Evolutionary conservation across 1,140 invertebrate species (phyloP).

Genomic region (Acromyrmex charruanus): DNA sequence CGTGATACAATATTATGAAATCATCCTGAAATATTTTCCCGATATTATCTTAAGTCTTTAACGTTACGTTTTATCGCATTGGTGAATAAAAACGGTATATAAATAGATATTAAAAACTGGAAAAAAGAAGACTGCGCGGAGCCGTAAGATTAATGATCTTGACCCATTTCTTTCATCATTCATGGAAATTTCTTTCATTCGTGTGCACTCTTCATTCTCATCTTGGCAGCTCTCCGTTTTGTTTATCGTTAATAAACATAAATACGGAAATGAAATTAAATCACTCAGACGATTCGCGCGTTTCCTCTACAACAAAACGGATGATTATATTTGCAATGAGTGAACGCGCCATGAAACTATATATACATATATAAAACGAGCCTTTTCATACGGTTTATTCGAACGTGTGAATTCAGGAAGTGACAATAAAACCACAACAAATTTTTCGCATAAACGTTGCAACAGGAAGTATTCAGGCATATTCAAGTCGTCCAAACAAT

Average conservation of each 20-base stretch:
- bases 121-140: background rate
- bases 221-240: background rate
- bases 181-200: background rate
- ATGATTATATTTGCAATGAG: background rate
- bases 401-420: constrained; percentile 40
- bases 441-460: constrained; percentile 18
- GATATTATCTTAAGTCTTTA: background rate
- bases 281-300: background rate
- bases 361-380: constrained; percentile 15
- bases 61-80: background rate
- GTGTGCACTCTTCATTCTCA: background rate
- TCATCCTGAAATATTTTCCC: background rate
- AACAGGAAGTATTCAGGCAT: constrained; percentile 50
- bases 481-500: constrained; percentile 29
- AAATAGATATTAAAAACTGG: background rate
- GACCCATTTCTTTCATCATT: background rate
- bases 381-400: background rate
- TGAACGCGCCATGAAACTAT: background rate
- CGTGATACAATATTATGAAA: background rate
- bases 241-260: background rate
- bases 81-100: too few species aligned
- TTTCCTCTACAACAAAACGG: constrained; percentile 16
- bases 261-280: constrained; percentile 31
- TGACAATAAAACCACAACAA: constrained; percentile 40
- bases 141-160: background rate